Base-by-base conservation (phyloP, 2,113 vertebrate species). In the Brachionichthys hirsutus region DNA sequence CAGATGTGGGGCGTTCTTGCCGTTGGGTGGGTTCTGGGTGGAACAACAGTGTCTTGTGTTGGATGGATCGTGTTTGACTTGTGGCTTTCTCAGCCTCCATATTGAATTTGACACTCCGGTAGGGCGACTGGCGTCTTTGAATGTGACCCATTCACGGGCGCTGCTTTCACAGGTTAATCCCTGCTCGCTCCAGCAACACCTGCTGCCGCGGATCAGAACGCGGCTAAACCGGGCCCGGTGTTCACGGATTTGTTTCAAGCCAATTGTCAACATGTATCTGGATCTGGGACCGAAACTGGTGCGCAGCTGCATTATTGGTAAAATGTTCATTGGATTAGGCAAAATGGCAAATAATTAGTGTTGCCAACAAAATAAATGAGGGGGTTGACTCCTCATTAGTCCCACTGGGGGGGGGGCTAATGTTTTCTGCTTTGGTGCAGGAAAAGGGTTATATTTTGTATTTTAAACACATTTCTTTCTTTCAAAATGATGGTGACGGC, bases 1-100 rank as follows among this genome's bases (percentile, higher is more conserved):
- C 77, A 82, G 61, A 68, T 65, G 9, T 1, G 54, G 63, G 56
- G 15, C 57, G 58, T 54, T 73, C 15, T 24, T 30, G 51, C 51
- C 30, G 41, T 35, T 12, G 2, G 51, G 18, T 15, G 30, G 47
- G 19, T 55, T 36, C 22, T 46, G 47, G 14, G 12, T 51, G 4
- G 55, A 73, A 74, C 11, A 66, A 53, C 12, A 41, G 45, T 44
- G 49, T 66, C 50, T 12, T 38, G 24, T 53, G 43, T 51, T 6
- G 3, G 4, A 52, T 73, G 65, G 70, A 67, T 73, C 67, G 47
- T 51, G 50, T 12, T 38, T 54, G 17, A 30, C 16, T 54, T 46
- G 11, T 9, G 4, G 6, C 0, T 0, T 14, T 12, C 46, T 48
- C 20, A 70, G 19, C 43, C n/a, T 15, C 41, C 1, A 13, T 38